Percentiles rank a stretch among this genome's conserved stretches.
These are phyloP conservation scores for Macrotis lagotis DNA, from an alignment of 2,113 vertebrate genomes.

Conservation along the genomic window DNA sequence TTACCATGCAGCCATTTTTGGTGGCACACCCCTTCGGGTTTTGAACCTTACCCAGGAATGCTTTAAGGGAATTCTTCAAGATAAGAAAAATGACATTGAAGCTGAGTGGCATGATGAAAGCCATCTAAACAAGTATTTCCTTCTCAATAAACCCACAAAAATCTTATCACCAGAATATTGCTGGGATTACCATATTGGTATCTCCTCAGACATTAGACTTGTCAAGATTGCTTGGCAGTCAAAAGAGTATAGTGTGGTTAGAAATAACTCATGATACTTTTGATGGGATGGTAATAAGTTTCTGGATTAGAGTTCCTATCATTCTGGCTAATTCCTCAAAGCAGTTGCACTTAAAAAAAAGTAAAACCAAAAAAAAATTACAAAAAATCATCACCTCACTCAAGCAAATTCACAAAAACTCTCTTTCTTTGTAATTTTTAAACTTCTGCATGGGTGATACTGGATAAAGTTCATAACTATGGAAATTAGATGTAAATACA, in stretches of 20 bases:
- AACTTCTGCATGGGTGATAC: constrained; percentile 6
- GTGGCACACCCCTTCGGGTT: constrained; percentile 73
- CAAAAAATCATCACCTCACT: constrained; percentile 36
- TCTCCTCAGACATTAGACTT: constrained; percentile 46
- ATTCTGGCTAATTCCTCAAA: constrained; percentile 63
- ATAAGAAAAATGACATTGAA: constrained; percentile 77
- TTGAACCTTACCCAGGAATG: constrained; percentile 76
- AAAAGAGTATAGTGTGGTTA: constrained; percentile 76
- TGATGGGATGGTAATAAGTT: not conserved
- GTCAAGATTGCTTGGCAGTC: constrained; percentile 77
- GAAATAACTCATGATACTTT: constrained; percentile 69
- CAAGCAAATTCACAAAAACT: constrained; percentile 30
- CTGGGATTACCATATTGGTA: constrained; percentile 81
- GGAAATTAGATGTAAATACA: constrained; percentile 60
- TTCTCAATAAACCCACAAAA: constrained; percentile 80
- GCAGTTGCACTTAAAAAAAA: constrained; percentile 46
- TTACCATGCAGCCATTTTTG: constrained; percentile 78
- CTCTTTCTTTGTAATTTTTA: constrained; percentile 40
- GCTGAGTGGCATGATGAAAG: constrained; percentile 82
- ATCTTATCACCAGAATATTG: constrained; percentile 82
- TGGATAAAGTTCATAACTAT: constrained; percentile 9
- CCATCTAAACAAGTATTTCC: constrained; percentile 81
- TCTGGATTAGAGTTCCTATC: constrained; percentile 56
- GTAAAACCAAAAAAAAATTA: constrained; percentile 58
- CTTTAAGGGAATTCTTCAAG: constrained; percentile 74